A percentile compares a stretch with the other conserved stretches of the same genome.
phyloP scores from a whole-genome alignment of 53 echinoderm and acorn worm genomes.

The Glandiceps talaboti region DNA sequence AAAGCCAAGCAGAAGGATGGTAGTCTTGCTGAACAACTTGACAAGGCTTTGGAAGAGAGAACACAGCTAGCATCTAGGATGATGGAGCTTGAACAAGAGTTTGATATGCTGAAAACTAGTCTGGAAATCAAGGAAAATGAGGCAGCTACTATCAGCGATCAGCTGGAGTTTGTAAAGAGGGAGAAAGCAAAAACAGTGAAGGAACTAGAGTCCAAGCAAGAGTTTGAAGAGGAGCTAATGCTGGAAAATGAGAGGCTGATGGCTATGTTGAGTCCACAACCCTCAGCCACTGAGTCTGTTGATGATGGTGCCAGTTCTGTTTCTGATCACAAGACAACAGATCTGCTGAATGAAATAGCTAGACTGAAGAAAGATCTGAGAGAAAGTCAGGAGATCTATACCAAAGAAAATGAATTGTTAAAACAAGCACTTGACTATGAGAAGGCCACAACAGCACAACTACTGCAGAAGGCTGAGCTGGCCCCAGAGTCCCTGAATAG shows the following conservation, averaged over 20 bases:
- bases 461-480: constrained; percentile 18
- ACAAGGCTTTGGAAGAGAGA: constrained; percentile 24
- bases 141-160: constrained; percentile 27
- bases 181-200: constrained; percentile 24
- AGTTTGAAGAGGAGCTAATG: constrained; percentile 23
- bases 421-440: constrained; percentile 65
- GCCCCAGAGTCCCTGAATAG: constrained; percentile 20
- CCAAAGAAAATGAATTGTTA: constrained; percentile 45
- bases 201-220: constrained; percentile 28
- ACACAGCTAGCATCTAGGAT: constrained; percentile 24
- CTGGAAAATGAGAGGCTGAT: constrained; percentile 4
- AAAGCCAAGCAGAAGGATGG: constrained; percentile 13
- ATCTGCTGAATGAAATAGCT: constrained; percentile 23
- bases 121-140: constrained; percentile 44
- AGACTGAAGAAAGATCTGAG: constrained; percentile 51
- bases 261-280: not conserved
- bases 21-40: not conserved
- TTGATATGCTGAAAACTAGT: constrained; percentile 24
- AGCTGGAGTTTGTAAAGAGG: constrained; percentile 25
- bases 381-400: constrained; percentile 33
- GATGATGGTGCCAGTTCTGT: not conserved
- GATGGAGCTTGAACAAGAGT: constrained; percentile 37
- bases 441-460: constrained; percentile 27
- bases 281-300: not conserved
- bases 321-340: constrained; percentile 1